Evolutionary conservation across 2,113 vertebrate species (phyloP), one percentile per base, ranked within the genome.

Genomic region (Corythornis vintsioides): DNA sequence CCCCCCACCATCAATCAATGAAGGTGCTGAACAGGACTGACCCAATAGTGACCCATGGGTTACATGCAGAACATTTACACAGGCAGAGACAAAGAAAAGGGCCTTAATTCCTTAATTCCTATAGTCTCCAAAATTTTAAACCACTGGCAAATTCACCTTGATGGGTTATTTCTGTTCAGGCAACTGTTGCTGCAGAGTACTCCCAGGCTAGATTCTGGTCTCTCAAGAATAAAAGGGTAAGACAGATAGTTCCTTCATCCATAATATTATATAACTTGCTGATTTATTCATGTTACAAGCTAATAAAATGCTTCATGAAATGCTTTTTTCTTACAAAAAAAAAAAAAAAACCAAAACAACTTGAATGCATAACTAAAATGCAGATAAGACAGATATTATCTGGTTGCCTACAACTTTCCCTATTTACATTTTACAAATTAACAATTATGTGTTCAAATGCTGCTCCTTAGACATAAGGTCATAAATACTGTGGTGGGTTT

Each of bases 31-130:
- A 65, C 14, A 52, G 21, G 40, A 90, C 2, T 9, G 5, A 43
- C 15, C 14, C 42, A 15, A 42, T 52, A 31, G 7, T 50, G 31
- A 38, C 7, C 26, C 5, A 15, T 43, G 38, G 38, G 29, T 43
- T 57, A 63, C 3, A 64, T 0, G 0, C 17, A 42, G 10, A 42
- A 47, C 11, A 61, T 52, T 52, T n/a, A 65, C 15, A 61, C 5
- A 65, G 25, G 21, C 50, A 83, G 42, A 80, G 17, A 48, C 22
- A 63, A 80, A 70, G 7, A 73, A 86, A 80, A 9, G 26, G 10
- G 19, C 33, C 21, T 63, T 80, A 33, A 63, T 38, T 73, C 19
- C 53, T 43, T 24, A 77, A 55, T 73, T 86, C 9, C 66, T 66
- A 64, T 7, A 45, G 15, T 31, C 31, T 60, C 35, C 28, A 67